Conservation (phyloP, 2,113 vertebrate genomes). For the human (Homo sapiens) region DNA sequence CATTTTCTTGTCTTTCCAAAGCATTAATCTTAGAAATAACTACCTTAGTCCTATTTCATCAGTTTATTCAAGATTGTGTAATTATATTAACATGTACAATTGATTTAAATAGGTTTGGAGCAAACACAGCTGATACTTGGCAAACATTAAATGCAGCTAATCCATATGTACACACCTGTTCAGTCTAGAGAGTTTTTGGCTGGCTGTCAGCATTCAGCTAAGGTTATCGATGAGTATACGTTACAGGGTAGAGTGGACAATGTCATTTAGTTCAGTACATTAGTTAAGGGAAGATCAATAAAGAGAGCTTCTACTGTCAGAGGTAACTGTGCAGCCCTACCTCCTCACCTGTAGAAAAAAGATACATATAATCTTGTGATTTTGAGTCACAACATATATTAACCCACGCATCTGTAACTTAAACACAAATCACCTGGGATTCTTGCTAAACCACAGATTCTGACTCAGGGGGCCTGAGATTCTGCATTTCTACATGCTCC, state of each 20-base stretch:
- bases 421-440: not conserved
- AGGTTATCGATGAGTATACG: not conserved
- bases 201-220: not conserved
- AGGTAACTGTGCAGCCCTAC: not conserved
- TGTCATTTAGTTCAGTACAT: not conserved
- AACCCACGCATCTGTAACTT: not conserved
- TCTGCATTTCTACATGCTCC: not conserved
- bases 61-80: not conserved
- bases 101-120: not conserved
- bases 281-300: not conserved
- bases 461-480: not conserved
- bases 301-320: not conserved
- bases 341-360: not conserved
- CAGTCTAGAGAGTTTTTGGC: not conserved
- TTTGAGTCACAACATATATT: not conserved
- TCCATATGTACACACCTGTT: not conserved
- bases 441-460: not conserved
- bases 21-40: constrained; percentile 25
- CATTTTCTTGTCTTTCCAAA: constrained; percentile 23
- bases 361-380: not conserved
- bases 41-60: not conserved
- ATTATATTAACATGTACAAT: constrained; percentile 23
- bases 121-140: constrained; percentile 46
- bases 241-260: not conserved
- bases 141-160: constrained; percentile 57